Evolutionary conservation across 2,888 invertebrate species (phyloP), one percentile per base, ranked within the genome.

Genomic region (Ophion slaviceki): DNA sequence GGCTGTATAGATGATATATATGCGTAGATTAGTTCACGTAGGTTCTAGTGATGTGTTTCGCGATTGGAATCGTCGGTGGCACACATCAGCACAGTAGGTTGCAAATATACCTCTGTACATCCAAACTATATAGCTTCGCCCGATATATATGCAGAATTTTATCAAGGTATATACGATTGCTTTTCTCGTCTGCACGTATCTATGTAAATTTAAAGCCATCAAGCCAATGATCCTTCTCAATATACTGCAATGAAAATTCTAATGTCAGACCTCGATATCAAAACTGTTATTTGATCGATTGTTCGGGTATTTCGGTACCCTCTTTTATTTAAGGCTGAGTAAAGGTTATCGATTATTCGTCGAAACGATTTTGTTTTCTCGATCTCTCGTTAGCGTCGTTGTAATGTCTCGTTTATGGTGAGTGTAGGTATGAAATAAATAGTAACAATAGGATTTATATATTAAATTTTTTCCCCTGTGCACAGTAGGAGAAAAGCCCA

Each of bases 251-350:
- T 70, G 66, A 75, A 85, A 85, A 79, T 85, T 85, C 78, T 79
- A 82, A 82, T 79, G 81, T 81, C 78, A 78, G 57, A 36, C 75
- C 61, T 45, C 45, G 36, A 57, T 36, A 36, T 74, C 66, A 66
- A 57, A 20, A 28, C 53, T n/a, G 59, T 80, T 74, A 74, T 80
- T 92, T 91, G 91, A 92, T 92, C 92, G 91, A 91, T 87, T 87
- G 82, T 88, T 79, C 74, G 80, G n/a, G 82, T 80, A 80, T 84
- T 71, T 68, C 14, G 11, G 24, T 72, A 71, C 67, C 40, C 14
- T 36, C 20, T 14, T 59, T 32, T 45, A 40, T 59, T 61, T 28
- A 36, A 24, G 40, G n/a, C 8, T 28, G 28, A 14, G 45, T 2
- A 47, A 53, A 17, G 5, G 62, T 70, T 11, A 61, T 17, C n/a